phyloP scores from a whole-genome alignment of 1,140 invertebrate species.

The Temnothorax longispinosus region DNA sequence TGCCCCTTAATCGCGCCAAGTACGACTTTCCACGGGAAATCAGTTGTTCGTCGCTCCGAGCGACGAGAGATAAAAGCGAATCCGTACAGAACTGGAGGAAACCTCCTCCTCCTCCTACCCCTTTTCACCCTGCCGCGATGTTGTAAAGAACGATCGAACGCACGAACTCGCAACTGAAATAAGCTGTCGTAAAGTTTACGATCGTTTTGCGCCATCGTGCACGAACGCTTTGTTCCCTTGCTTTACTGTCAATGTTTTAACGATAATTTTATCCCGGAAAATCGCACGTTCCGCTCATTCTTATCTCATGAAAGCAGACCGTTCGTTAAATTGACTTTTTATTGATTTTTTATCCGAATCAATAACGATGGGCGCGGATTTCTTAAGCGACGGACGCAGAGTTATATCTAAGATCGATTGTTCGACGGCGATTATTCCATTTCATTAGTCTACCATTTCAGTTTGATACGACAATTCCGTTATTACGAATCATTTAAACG shows the following conservation, averaged over 20 bases:
- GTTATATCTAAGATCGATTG: slow-evolving; percentile 27
- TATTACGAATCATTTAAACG: not conserved
- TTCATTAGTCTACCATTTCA: slow-evolving; percentile 9
- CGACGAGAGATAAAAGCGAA: slow-evolving; percentile 13
- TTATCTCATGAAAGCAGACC: not conserved
- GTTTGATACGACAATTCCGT: not conserved
- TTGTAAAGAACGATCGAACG: slow-evolving; percentile 29
- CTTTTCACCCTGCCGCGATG: not conserved
- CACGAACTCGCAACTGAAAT: slow-evolving; percentile 43
- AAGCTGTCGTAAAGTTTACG: slow-evolving; percentile 66
- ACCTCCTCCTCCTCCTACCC: not conserved
- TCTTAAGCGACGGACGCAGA: not conserved
- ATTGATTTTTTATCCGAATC: slow-evolving; percentile 16
- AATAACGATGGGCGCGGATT: not conserved
- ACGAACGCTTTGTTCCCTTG: slow-evolving; percentile 39
- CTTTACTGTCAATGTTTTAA: slow-evolving; percentile 58
- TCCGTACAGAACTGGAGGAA: not conserved
- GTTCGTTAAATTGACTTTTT: slow-evolving; percentile 34
- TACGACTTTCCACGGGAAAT: slow-evolving; percentile 27
- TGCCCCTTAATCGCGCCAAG: slow-evolving; percentile 35
- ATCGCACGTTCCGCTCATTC: slow-evolving; percentile 39
- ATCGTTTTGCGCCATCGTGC: slow-evolving; percentile 46
- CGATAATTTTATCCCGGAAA: slow-evolving; percentile 63
- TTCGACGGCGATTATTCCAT: slow-evolving; percentile 8
- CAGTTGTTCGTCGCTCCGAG: slow-evolving; percentile 24